These are phyloP conservation scores for Cherax destructor DNA, from an alignment of 1,140 invertebrate genomes.

Conservation along the genomic window DNA sequence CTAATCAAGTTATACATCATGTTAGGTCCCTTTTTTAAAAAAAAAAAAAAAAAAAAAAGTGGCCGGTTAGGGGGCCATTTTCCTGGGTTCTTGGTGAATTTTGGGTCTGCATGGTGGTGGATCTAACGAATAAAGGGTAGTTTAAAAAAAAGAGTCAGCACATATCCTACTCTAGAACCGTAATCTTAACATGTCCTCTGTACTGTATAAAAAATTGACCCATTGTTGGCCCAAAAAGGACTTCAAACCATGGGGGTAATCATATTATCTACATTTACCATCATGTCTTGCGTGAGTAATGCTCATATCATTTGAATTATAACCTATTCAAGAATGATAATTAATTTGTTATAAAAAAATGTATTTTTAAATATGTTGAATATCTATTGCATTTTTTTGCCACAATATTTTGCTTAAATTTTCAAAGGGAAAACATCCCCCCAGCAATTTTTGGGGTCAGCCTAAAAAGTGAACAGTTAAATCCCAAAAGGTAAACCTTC, in stretches of 20 bases:
- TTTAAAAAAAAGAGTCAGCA: constrained; percentile 31
- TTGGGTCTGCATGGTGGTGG: constrained; percentile 51
- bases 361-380: constrained; percentile 71
- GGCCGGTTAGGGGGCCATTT: constrained; percentile 15
- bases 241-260: constrained; percentile 32
- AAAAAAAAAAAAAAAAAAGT: constrained; percentile 1
- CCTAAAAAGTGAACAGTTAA: no score
- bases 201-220: constrained; percentile 3
- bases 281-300: constrained; percentile 67
- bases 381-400: constrained; percentile 55
- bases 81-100: constrained; percentile 22
- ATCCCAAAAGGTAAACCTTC: no score
- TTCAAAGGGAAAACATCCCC: no score
- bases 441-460: no score
- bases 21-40: neutral
- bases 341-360: constrained; percentile 71
- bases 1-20: neutral
- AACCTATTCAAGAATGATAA: constrained; percentile 70
- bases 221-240: constrained; percentile 22
- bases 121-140: constrained; percentile 40
- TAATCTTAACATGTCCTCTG: constrained; percentile 33
- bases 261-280: constrained; percentile 58
- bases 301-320: constrained; percentile 71
- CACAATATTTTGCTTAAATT: neutral
- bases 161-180: constrained; percentile 51